Percentiles rank a stretch among this genome's conserved stretches.
These are phyloP conservation scores for Salvelinus alpinus DNA, from an alignment of 2,113 vertebrate species.

Conservation along the genomic window DNA sequence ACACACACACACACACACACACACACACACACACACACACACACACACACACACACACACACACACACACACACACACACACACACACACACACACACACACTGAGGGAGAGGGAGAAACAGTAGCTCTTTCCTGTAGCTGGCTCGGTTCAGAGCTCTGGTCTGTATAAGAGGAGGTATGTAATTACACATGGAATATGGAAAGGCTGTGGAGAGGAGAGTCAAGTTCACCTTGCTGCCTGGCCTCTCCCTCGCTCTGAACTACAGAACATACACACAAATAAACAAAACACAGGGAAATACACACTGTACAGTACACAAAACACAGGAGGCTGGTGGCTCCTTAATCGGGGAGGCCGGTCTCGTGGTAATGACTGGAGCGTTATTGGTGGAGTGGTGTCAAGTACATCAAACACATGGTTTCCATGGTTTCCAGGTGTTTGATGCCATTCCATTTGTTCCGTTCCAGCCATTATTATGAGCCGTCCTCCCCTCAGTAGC, in stretches of 20 bases:
- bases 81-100: neutral
- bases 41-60: neutral
- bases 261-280: neutral
- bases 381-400: no score
- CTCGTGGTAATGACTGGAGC: no score
- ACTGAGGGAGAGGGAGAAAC: conserved; percentile 43
- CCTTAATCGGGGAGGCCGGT: no score
- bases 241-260: neutral
- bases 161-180: neutral
- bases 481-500: no score
- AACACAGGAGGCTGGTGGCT: no score
- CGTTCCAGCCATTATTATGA: no score
- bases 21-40: neutral
- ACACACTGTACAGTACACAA: no score
- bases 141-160: neutral
- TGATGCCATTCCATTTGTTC: no score
- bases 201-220: neutral
- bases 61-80: conserved; percentile 14
- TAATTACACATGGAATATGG: neutral
- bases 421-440: no score
- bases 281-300: neutral
- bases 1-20: neutral
- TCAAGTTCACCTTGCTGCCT: neutral
- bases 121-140: neutral
- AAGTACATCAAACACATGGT: no score